Evolutionary conservation across 2,113 vertebrate species (phyloP).

Genomic region (Lampris incognitus): DNA sequence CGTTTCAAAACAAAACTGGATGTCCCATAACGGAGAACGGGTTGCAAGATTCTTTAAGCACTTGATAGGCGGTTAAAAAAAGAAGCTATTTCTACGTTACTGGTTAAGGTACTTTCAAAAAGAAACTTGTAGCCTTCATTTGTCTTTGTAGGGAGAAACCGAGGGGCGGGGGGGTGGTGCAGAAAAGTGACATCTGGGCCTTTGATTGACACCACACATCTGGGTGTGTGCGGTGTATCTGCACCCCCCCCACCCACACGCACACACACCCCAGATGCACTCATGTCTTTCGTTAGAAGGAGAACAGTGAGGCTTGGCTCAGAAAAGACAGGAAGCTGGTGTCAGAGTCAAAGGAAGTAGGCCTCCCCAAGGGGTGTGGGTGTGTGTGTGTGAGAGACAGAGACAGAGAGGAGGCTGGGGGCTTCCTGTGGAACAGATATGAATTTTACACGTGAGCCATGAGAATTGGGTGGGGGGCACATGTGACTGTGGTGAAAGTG

Average conservation of each 20-base stretch:
- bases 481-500: neutral
- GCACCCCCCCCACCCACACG: neutral
- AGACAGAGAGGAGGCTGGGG: constrained; percentile 15
- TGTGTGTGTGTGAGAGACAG: constrained; percentile 23
- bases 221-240: constrained; percentile 27
- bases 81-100: neutral
- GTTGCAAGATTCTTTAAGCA: too few relatives aligned
- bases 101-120: neutral
- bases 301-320: constrained; percentile 46
- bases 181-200: constrained; percentile 38
- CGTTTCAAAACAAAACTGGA: too few relatives aligned
- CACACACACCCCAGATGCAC: constrained; percentile 19
- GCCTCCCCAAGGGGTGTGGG: constrained; percentile 59
- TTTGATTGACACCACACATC: constrained; percentile 44
- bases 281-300: constrained; percentile 52
- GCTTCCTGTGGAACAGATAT: constrained; percentile 76
- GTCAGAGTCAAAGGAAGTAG: constrained; percentile 79
- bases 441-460: constrained; percentile 5
- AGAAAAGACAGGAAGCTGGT: constrained; percentile 72
- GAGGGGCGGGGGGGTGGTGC: neutral
- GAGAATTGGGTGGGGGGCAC: neutral
- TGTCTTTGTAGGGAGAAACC: constrained; percentile 3
- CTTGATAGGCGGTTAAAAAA: too few relatives aligned
- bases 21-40: too few relatives aligned
- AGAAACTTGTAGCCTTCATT: constrained; percentile 28